Evolutionary conservation across 1,140 invertebrate genomes (phyloP), one percentile per base, ranked within the genome.

Genomic region (Augochlora pura): DNA sequence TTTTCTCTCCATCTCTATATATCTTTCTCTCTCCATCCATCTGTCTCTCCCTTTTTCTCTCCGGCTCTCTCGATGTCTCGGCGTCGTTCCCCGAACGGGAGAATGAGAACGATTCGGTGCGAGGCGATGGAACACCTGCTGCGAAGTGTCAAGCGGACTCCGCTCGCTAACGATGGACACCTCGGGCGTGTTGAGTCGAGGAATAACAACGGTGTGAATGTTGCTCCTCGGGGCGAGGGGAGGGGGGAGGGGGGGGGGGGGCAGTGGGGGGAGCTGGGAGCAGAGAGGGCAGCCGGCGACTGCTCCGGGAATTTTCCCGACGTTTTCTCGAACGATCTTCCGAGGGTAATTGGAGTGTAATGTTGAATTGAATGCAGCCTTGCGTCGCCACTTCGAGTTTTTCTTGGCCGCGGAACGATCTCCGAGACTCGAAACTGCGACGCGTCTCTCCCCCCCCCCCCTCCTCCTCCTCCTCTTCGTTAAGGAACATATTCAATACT

Each of bases 111-210:
- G 67, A 71, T 52, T 64, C 75, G 57, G 42, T 32, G 27, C 23
- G 32, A 74, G 25, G 42, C n/a, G 67, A 57, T n/a, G 39, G 77
- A 75, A 75, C 77, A 75, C 77, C 77, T 63, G 72, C 77, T 54
- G 71, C 42, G 71, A 74, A n/a, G 16, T 64, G 60, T 73, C 76
- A 72, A 46, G 65, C 16, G 23, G 76, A 7, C 21, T 54, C n/a
- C n/a, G 42, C 59, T 52, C 46, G 59, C 70, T 77, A 77, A 77
- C 59, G 54, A 76, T 14, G 42, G 39, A 49, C 74, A n/a, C 25
- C 42, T n/a, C 46, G 27, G n/a, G 39, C 18, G 76, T 54, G 76
- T 42, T 54, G 60, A 32, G 64, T 72, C 6, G 46, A 42, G 49
- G 59, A 77, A 64, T 42, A 77, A 71, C 46, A 66, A 49, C 39